Conservation (phyloP, 2,888 invertebrate genomes). For the Catocala nupta region DNA sequence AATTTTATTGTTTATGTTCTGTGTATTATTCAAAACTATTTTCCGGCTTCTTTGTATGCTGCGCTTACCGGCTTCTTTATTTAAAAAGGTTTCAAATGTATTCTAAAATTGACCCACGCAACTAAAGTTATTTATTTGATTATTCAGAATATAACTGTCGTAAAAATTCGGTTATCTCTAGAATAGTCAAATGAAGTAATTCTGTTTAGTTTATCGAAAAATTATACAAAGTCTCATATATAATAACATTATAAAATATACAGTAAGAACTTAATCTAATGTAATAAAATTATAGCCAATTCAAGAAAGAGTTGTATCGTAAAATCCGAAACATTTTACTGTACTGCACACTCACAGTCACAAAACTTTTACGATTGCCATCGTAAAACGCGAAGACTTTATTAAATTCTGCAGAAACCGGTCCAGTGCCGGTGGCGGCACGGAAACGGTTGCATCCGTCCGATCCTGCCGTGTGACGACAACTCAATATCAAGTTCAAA, state of each 20-base stretch:
- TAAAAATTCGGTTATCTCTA: conserved; percentile 3
- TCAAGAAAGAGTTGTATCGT: conserved; percentile 35
- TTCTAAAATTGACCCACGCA: background rate
- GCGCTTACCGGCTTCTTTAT: too few relatives aligned
- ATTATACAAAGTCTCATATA: background rate
- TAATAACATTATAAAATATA: conserved; percentile 22
- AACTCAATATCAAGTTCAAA: conserved; percentile 46
- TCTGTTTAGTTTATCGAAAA: conserved; percentile 4
- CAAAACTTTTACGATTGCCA: conserved; percentile 70
- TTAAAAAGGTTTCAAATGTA: background rate
- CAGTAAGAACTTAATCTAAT: conserved; percentile 20
- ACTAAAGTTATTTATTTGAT: background rate
- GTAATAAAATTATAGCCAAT: conserved; percentile 31
- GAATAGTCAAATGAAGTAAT: conserved; percentile 2
- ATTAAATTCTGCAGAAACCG: conserved; percentile 69
- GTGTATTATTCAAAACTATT: too few relatives aligned
- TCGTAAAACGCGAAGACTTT: conserved; percentile 71
- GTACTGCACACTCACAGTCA: conserved; percentile 49
- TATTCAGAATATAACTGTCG: conserved; percentile 2
- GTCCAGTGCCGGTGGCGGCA: conserved; percentile 33
- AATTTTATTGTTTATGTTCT: too few relatives aligned
- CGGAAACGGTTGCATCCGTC: conserved; percentile 23
- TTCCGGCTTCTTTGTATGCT: too few relatives aligned
- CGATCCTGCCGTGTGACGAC: conserved; percentile 25
- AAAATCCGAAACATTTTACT: conserved; percentile 59